Evolutionary conservation across 2,797 vertebrate genomes (phyloP).

Genomic region (Peromyscus nudipes): DNA sequence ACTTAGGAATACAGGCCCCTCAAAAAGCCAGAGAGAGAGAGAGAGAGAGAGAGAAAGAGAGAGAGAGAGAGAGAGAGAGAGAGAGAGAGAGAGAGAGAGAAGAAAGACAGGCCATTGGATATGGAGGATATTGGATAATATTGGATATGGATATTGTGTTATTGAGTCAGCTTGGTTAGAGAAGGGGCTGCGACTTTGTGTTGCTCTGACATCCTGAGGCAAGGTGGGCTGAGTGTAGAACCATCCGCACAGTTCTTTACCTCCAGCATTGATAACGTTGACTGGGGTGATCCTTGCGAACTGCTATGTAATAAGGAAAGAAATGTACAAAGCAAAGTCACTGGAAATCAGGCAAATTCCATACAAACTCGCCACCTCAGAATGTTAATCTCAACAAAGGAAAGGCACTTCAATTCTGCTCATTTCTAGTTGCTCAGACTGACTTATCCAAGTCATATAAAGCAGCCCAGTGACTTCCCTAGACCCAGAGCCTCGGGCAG

Average conservation of each 20-base stretch:
- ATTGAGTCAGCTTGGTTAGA: background rate
- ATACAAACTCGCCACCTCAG: background rate
- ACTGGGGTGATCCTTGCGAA: background rate
- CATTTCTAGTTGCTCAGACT: background rate
- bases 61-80: no score
- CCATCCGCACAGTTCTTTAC: background rate
- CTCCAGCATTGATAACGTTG: background rate
- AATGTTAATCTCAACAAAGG: background rate
- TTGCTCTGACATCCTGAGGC: fast-evolving
- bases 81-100: no score
- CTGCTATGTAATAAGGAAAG: background rate
- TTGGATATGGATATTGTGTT: background rate
- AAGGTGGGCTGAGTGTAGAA: background rate
- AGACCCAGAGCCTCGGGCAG: background rate
- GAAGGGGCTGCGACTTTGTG: fast-evolving
- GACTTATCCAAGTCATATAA: background rate
- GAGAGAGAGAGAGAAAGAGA: no score
- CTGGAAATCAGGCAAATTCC: background rate
- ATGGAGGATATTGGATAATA: background rate
- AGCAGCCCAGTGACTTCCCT: background rate
- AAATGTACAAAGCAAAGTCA: background rate
- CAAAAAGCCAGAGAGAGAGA: background rate
- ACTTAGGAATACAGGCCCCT: background rate
- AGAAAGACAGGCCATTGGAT: background rate
- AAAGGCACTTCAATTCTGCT: background rate